These are phyloP conservation scores for Thymallus thymallus DNA, from an alignment of 2,113 vertebrate species.

Conservation along the genomic window DNA sequence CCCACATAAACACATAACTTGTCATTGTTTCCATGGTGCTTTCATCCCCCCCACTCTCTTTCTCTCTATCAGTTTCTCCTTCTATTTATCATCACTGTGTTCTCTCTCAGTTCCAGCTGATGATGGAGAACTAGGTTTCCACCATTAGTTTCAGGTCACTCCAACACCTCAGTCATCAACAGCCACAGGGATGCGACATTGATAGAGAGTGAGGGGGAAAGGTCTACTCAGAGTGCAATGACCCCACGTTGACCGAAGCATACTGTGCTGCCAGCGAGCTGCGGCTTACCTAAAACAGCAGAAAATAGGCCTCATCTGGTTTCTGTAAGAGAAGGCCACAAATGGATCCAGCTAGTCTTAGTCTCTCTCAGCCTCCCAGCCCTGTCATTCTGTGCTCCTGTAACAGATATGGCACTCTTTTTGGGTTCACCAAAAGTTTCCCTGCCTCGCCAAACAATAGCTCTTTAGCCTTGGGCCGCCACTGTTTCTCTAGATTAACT, in stretches of 20 bases:
- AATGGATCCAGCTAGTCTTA: slow-evolving; percentile 33
- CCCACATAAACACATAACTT: too few species aligned
- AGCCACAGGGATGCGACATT: background rate
- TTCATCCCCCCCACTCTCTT: background rate
- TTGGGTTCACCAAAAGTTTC: slow-evolving; percentile 55
- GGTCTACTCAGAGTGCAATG: slow-evolving; percentile 30
- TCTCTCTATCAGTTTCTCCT: background rate
- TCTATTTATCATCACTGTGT: background rate
- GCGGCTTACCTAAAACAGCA: slow-evolving; percentile 56
- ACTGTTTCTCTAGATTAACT: slow-evolving; percentile 49
- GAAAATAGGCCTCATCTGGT: slow-evolving; percentile 72
- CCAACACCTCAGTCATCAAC: slow-evolving; percentile 34
- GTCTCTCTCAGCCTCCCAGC: background rate
- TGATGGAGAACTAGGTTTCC: slow-evolving; percentile 11
- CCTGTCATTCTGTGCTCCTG: slow-evolving; percentile 41
- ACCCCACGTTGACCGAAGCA: slow-evolving; percentile 38
- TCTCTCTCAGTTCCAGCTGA: background rate
- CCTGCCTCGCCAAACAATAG: slow-evolving; percentile 57
- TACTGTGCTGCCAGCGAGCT: slow-evolving; percentile 36
- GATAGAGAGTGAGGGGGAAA: slow-evolving; percentile 19
- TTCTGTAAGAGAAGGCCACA: slow-evolving; percentile 66
- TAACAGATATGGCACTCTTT: slow-evolving; percentile 63
- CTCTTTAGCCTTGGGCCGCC: slow-evolving; percentile 37
- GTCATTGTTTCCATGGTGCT: too few species aligned
- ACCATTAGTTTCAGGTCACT: slow-evolving; percentile 28